Evolutionary conservation across 2,113 vertebrate species (phyloP).

Genomic region (Gymnarchus niloticus): DNA sequence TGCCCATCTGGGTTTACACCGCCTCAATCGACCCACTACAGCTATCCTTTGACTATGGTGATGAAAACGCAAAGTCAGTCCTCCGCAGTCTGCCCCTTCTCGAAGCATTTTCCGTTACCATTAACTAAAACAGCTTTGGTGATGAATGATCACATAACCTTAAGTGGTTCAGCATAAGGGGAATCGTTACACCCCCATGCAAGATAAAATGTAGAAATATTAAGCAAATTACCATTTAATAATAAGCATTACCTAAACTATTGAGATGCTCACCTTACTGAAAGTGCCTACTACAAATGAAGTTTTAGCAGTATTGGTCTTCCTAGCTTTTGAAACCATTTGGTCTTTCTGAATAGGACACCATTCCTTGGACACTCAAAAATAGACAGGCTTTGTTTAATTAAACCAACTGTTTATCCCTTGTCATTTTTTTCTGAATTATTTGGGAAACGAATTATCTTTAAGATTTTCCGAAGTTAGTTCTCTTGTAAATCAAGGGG

Average conservation of each 20-base stretch:
- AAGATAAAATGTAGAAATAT: no score
- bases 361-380: not conserved
- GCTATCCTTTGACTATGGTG: not conserved
- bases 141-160: no score
- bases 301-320: not conserved
- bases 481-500: not conserved
- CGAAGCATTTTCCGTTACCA: no score
- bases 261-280: not conserved
- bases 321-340: not conserved
- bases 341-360: not conserved
- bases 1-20: no score
- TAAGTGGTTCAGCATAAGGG: no score
- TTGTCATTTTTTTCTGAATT: not conserved
- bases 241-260: no score
- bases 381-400: not conserved
- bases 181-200: no score
- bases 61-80: no score
- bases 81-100: no score
- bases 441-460: not conserved
- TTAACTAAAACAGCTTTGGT: no score
- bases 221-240: no score
- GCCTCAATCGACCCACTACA: no score
- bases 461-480: not conserved
- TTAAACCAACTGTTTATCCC: not conserved
- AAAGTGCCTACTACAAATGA: not conserved